These are phyloP conservation scores for Papilio polyxenes DNA, from an alignment of 1,140 invertebrate species.

Conservation along the genomic window DNA sequence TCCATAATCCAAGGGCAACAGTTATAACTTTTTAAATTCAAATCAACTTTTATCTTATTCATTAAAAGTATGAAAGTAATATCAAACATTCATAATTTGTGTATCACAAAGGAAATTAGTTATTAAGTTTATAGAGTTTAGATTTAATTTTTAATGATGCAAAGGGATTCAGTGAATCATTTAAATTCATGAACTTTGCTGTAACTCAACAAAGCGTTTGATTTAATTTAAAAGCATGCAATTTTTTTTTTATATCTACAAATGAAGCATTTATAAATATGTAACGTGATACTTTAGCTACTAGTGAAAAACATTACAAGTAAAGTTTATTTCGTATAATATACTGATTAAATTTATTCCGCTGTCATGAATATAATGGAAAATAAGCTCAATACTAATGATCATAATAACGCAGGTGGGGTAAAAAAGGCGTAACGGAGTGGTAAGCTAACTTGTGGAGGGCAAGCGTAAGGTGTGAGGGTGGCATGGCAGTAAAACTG, in stretches of 20 bases:
- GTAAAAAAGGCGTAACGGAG: conserved; percentile 15
- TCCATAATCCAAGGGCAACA: neutral
- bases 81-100: neutral
- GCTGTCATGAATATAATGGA: conserved; percentile 15
- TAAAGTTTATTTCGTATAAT: neutral
- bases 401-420: conserved; percentile 26
- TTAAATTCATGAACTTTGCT: neutral
- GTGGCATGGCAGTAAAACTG: conserved; percentile 44
- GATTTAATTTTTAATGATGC: neutral
- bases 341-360: neutral
- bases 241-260: no score
- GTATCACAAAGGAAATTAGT: neutral
- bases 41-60: neutral
- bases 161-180: neutral
- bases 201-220: neutral
- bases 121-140: neutral
- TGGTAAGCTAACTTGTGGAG: conserved; percentile 3
- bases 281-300: neutral
- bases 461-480: conserved; percentile 31
- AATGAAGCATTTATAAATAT: no score
- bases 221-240: neutral
- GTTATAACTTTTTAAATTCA: neutral
- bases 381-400: conserved; percentile 28
- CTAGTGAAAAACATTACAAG: neutral
- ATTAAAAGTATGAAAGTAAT: neutral